Base-by-base conservation (phyloP, 1,140 invertebrate genomes). In the Drosophila nikananu region DNA sequence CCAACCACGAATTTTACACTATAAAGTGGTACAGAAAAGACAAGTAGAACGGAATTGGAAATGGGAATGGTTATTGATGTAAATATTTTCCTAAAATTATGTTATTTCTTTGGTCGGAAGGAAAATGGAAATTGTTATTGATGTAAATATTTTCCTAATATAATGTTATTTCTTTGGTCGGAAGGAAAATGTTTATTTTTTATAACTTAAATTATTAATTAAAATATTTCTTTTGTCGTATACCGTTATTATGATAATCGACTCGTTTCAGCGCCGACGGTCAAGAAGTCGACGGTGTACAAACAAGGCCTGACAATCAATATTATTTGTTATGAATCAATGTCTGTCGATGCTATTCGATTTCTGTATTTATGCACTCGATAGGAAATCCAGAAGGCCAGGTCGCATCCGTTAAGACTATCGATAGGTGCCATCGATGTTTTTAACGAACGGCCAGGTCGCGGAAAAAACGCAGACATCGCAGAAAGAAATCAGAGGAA, bases 381-480 rank as follows among this genome's bases (percentile, higher is more conserved):
- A 52, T 52, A 19, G 4, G 17, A 5, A 27, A 27, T 19, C 25
- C 49, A n/a, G 27, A 12, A 54, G 12, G 27, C 51, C n/a, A 21
- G 0, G 52, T 54, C 19, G 52, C 52, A 55, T 37, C 52, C 52
- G 32, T 9, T 5, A 17, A 2, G 21, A 7, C 19, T 37, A 52
- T 52, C 52, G 52, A 55, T 55, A 55, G 52, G 52, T 55, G 52
- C 52, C 52, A 55, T 55, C 52, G 52, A 55, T 55, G 52, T 35
- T 55, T 54, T 55, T 55, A 21, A 37, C 51, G 51, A 55, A 55
- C 52, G 54, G 54, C 54, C 54, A 57, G 54, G 54, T 57, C 54
- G 54, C 54, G 81, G 71, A 73, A 75, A 81, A 78, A 83, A 81
- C 77, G 74, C 68, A 81, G 82, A 73, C 70, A 73, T 78, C 62